Evolutionary conservation across 2,797 vertebrate species (phyloP).

Genomic region (Lepidocolaptes lacrymiger): DNA sequence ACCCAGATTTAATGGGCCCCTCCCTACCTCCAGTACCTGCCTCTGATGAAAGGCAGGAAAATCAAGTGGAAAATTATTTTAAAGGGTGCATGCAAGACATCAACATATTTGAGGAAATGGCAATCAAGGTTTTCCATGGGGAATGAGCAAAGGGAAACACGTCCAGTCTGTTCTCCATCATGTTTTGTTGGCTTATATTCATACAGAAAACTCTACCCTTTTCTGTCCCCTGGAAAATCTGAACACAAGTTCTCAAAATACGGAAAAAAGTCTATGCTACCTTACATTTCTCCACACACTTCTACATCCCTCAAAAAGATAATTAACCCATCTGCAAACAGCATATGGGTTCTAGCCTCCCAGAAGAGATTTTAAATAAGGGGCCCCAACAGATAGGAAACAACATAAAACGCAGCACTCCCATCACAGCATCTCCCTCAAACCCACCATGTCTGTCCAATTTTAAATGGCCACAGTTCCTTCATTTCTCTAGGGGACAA

Average conservation of each 20-base stretch:
- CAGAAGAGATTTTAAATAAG: neutral
- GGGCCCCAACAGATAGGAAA: neutral
- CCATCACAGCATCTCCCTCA: neutral
- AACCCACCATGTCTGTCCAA: neutral
- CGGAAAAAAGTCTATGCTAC: neutral
- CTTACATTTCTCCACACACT: neutral
- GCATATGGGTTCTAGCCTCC: neutral
- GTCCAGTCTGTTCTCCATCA: conserved; percentile 4
- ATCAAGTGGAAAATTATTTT: conserved; percentile 52
- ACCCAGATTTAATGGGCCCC: conserved; percentile 12
- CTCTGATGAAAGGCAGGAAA: conserved; percentile 62
- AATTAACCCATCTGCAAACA: neutral
- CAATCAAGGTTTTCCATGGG: conserved; percentile 39
- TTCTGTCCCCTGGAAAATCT: neutral
- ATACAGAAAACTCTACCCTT: neutral
- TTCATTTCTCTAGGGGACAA: conserved; percentile 40
- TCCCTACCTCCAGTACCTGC: conserved; percentile 40
- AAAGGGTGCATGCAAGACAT: conserved; percentile 33
- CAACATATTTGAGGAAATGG: conserved; percentile 49
- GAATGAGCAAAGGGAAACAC: conserved; percentile 28
- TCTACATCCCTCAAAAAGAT: neutral
- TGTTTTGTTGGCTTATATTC: neutral
- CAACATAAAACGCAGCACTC: neutral
- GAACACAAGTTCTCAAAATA: neutral
- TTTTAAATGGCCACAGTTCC: conserved; percentile 29